Evolutionary conservation across 2,113 vertebrate genomes (phyloP).

Genomic region (Anguilla japonica): DNA sequence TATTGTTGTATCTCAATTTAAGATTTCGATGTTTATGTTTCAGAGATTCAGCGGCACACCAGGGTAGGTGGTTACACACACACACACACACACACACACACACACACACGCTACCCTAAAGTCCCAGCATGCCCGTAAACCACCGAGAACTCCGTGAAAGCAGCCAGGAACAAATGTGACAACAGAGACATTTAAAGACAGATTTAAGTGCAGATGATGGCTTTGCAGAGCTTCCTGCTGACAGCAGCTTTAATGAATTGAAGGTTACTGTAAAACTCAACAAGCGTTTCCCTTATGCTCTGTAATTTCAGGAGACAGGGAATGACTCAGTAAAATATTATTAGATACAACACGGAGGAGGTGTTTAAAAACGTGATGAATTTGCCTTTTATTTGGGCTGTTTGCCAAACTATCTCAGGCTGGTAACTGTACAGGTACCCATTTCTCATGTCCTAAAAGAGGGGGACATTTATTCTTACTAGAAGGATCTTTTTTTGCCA

Average conservation of each 20-base stretch:
- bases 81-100: too few species aligned
- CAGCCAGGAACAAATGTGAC: too few species aligned
- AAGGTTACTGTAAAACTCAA: not conserved
- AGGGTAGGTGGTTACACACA: too few species aligned
- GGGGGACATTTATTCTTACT: not conserved
- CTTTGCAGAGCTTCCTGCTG: too few species aligned
- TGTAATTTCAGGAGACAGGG: not conserved
- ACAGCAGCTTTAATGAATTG: not conserved
- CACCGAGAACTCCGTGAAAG: too few species aligned
- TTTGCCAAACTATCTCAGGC: slow-evolving; percentile 9
- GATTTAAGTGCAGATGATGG: too few species aligned
- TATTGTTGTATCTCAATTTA: too few species aligned
- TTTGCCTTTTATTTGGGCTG: slow-evolving; percentile 10
- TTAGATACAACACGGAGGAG: slow-evolving; percentile 13
- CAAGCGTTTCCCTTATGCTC: not conserved
- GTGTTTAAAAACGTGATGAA: slow-evolving; percentile 17
- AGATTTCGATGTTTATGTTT: too few species aligned
- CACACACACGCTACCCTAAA: too few species aligned
- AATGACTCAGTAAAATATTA: slow-evolving; percentile 2
- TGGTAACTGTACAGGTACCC: not conserved
- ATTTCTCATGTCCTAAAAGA: slow-evolving; percentile 12
- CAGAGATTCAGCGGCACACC: too few species aligned
- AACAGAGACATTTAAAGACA: too few species aligned
- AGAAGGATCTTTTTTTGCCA: not conserved
- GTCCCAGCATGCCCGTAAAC: too few species aligned